Percentiles rank a stretch among this genome's conserved stretches.
These are phyloP conservation scores for Panagrolaimus sp. DNA, from an alignment of 1,140 invertebrate genomes.

Conservation along the genomic window DNA sequence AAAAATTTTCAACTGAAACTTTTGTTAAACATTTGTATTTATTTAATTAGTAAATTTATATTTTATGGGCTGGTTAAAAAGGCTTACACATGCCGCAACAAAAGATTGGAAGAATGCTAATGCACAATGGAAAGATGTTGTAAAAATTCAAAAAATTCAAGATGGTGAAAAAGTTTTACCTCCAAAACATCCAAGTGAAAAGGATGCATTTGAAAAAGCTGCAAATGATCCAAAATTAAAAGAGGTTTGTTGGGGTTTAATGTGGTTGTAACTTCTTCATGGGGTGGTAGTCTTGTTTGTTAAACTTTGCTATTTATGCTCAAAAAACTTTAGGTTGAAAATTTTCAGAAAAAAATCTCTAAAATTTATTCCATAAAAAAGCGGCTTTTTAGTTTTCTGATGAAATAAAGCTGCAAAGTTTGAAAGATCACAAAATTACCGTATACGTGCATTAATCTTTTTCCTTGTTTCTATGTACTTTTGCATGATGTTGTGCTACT, in stretches of 20 bases:
- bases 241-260: conserved; percentile 23
- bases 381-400: no score
- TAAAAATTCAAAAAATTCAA: conserved; percentile 23
- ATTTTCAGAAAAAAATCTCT: no score
- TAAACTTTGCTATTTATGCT: no score
- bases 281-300: no score
- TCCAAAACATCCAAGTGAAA: conserved; percentile 23
- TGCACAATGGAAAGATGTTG: conserved; percentile 15
- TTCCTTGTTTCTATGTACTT: not conserved
- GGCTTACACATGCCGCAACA: not conserved
- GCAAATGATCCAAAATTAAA: conserved; percentile 12
- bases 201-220: conserved; percentile 19
- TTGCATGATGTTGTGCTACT: not conserved
- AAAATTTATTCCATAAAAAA: not conserved
- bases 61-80: conserved; percentile 25
- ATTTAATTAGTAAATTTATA: no score
- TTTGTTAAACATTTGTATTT: no score
- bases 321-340: no score
- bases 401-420: no score
- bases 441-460: not conserved
- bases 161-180: conserved; percentile 19
- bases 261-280: no score
- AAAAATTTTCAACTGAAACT: no score
- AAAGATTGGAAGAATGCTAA: conserved; percentile 9
- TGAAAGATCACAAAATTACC: no score